Base-by-base conservation (phyloP, 2,113 vertebrate species). In the Apaloderma vittatum region DNA sequence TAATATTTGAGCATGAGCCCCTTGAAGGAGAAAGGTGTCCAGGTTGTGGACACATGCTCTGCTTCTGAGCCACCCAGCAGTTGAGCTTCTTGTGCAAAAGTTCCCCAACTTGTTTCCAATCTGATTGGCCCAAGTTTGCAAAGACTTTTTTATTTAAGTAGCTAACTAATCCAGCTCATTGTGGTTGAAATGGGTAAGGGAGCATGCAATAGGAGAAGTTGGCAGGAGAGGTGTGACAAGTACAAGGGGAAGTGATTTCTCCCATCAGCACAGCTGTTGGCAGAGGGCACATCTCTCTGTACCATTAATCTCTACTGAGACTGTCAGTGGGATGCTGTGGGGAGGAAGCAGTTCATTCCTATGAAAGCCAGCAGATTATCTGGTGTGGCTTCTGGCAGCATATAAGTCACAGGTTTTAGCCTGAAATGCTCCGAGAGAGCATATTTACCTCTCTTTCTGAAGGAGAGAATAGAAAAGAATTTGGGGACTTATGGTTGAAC, bases 281-380 rank as follows among this genome's bases (percentile, higher is more conserved):
- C 63, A 90, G 79, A 73, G 43, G 54, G 30, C 54, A 80, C 34
- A 88, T 88, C 54, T 95, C 45, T 86, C 79, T 90, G 54, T 91
- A 83, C n/a, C 62, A 57, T 76, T 80, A 76, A 83, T 77, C 51
- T 79, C 70, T 55, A 5, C 23, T 29, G 72, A 76, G 54, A 76
- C 58, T 83, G 63, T 62, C 92, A 59, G 36, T 74, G 51, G 18
- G 81, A 48, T 83, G 36, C 59, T 70, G 21, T 73, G 59, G 23
- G 49, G n/a, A 90, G 30, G 46, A 88, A 83, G 54, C 23, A 34
- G 34, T 70, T 73, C 55, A 48, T 29, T 73, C 29, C 15, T 90
- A 61, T 66, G 46, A 90, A 86, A 93, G 34, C 5, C 71, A 91
- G 36, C n/a, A 76, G 46, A 88, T 83, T 81, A 70, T 77, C 74